Evolutionary conservation across 53 echinoderm and acorn worm species (phyloP), one percentile per base, ranked within the genome.

Genomic region (Astropecten irregularis): DNA sequence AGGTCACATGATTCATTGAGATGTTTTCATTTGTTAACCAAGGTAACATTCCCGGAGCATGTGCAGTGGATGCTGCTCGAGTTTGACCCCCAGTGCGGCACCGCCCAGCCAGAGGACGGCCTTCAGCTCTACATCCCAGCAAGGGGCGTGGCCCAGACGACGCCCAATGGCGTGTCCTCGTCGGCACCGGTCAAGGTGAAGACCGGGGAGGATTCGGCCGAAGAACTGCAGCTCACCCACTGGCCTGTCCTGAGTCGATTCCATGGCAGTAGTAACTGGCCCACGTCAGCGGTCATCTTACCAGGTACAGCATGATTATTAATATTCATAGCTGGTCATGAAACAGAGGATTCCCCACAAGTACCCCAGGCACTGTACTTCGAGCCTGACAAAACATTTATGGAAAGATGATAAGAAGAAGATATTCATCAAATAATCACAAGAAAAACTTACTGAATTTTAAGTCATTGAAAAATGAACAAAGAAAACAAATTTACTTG

Each of bases 11-110:
- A n/a, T n/a, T n/a, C n/a, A n/a, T n/a, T n/a, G n/a, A n/a, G n/a
- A n/a, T n/a, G n/a, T n/a, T n/a, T n/a, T n/a, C n/a, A n/a, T n/a
- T n/a, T n/a, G n/a, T n/a, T n/a, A n/a, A n/a, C n/a, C n/a, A n/a
- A 96, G 96, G 96, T 91, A 38, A 73, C 50, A 34, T 96, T 93
- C 68, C 96, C 96, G 31, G 89, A 91, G 7, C 67, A 73, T 68
- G 96, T 96, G 20, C 89, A 96, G 73, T 96, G 96, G 96, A 91
- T 96, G 90, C 55, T 88, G 9, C 91, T 96, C 1, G 93, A 96
- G 81, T 96, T 96, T 93, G 96, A 93, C 72, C 86, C 89, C 28
- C 88, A 93, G 85, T 96, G 96, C 71, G 96, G 96, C 18, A 96
- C 93, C 2, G 91, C 93, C 14, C 96, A 96, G 66, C 96, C 87